Evolutionary conservation across 2,113 vertebrate species (phyloP), one percentile per base, ranked within the genome.

Genomic region (Psilopsiagon aymara): DNA sequence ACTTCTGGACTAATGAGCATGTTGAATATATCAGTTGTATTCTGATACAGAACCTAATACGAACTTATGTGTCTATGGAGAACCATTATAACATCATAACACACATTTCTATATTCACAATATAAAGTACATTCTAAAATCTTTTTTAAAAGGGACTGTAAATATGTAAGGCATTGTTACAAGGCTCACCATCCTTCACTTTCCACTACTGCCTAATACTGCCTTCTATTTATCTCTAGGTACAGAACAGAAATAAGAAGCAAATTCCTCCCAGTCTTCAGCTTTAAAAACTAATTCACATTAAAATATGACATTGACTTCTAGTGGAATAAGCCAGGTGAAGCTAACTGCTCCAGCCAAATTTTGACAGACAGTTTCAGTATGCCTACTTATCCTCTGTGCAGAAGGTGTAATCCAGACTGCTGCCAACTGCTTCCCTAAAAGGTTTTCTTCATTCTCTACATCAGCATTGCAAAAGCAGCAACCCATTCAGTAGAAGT

Each of bases 321-420:
- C 21, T 16, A 55, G 21, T 14, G 25, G 74, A 90, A 57, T 37
- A 74, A 95, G 44, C 51, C 33, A 4, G 41, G 63, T 94, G 83
- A 95, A 95, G 78, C 76, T 81, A 81, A 82, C 29, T 33, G 66
- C 49, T 90, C 74, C 20, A 71, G 80, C 63, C 77, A 82, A 83
- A 86, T 62, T 92, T 83, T 95, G 93, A 91, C 53, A 92, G 94
- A 92, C 86, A 94, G 51, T 37, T 95, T 83, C 92, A 83, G 63
- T 91, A 86, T 91, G 62, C 64, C 86, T 82, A 70, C 75, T 95
- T 66, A 86, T 88, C 82, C 82, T 94, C 81, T 18, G 9, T 52
- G 81, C 59, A 52, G 87, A 95, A 95, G 78, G 41, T 62, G 27
- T 73, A 93, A 97, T 86, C 81, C 88, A 85, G 75, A 66, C 90